Evolutionary conservation across 2,113 vertebrate genomes (phyloP), one percentile per base, ranked within the genome.

Genomic region (Protobothrops flavoviridis): DNA sequence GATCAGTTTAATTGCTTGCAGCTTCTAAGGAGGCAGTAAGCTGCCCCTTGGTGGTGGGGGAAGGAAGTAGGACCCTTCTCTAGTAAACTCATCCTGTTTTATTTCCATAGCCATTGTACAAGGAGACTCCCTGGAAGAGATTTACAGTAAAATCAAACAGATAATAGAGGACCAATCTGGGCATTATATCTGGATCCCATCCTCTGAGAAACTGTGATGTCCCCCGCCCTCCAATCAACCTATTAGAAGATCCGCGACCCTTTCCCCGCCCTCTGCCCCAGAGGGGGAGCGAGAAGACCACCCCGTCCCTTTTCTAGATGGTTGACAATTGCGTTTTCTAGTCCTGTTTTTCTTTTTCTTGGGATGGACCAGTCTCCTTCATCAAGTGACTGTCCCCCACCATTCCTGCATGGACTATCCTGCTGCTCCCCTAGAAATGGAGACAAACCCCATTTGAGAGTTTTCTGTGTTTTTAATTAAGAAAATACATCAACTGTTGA

Each of bases 81-180:
- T 43, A 0, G 3, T 81, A 1, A 81, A 9, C 33, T 50, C 33
- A 0, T 43, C 95, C 95, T 94, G 93, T 59, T 92, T 91, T 95
- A 56, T 93, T 95, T 94, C 96, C 94, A 50, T 96, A 99, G 99
- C 99, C 98, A 99, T 99, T 86, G 99, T 99, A 98, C 99, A 99
- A 98, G 99, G 99, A 97, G 99, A 99, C 97, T 99, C 99, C 94
- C 98, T 99, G 97, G 99, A 99, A 97, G 99, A 99, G 98, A 99
- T 99, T 97, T 99, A 99, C 98, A 99, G 98, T 98, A 99, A 99
- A 98, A 99, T 99, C 97, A 99, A 99, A 98, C 98, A 99, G 97
- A 99, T 99, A 98, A 99, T 99, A 53, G 99, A 99, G 98, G 99
- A 99, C 98, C 99, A 99, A 97, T 99, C 99, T 0, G 99, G 99